Base-by-base conservation (phyloP, 2,888 invertebrate species). In the Caprella mutica region DNA sequence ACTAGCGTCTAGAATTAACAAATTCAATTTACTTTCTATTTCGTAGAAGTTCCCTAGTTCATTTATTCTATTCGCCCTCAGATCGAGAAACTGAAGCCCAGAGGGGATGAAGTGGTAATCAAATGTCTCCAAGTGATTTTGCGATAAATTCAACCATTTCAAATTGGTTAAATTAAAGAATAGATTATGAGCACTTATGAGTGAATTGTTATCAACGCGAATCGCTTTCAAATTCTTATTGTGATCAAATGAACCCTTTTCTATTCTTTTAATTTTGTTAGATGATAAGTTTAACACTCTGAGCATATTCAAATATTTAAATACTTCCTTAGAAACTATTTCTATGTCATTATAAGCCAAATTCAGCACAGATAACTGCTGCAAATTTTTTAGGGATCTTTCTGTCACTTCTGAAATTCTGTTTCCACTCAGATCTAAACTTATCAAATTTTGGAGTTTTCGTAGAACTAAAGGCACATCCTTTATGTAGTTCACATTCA, bases 41-140 rank as follows among this genome's bases (percentile, higher is more conserved):
- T 86, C 86, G 71, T 84, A 85, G 74, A 86, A 85, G 77, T 88
- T 87, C 67, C 86, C 86, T 67, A 89, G 78, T 73, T 84, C 84
- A 67, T 81, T 81, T 67, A 87, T 82, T 75, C 82, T 79, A 73
- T 87, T 87, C 70, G 87, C 84, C 71, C 85, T 85, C 77, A 86
- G 82, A 72, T 87, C 86, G 56, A 88, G 75, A 83, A 84, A 85
- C 71, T 84, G 84, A 43, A 87, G 76, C 69, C 82, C 83, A 2
- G 77, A 71, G 14, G 87, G 87, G 68, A 87, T 77, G 69, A 86
- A 80, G 67, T 83, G 83, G 69, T 85, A 87, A 74, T 87, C 86
- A 73, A 86, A 86, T 82, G 83, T 68, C 33, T 67, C 61, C 35
- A 72, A 67, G 40, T 66, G 66, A 61, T 71, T 71, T 87, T 86